Conservation (phyloP, 2,113 vertebrate genomes). For the Cochlearius cochlearius region DNA sequence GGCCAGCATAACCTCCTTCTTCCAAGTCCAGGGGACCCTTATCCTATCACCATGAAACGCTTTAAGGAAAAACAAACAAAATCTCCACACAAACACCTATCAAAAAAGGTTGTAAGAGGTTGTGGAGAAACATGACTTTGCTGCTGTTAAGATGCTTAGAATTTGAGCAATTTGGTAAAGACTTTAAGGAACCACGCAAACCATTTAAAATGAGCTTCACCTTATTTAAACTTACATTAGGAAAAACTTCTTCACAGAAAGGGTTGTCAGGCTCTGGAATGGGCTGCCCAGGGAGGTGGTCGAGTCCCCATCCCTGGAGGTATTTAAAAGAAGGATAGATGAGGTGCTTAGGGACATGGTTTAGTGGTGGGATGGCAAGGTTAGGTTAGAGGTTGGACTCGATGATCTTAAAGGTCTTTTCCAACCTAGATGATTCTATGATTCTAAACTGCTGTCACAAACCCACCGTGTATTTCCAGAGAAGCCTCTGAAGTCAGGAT, state of each 20-base stretch:
- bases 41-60: background rate
- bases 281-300: no score
- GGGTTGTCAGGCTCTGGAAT: no score
- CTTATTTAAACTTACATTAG: no score
- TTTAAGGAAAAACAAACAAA: background rate
- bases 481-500: background rate
- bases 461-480: background rate
- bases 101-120: background rate
- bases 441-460: background rate
- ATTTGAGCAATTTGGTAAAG: background rate
- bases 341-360: no score
- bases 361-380: no score
- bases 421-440: no score
- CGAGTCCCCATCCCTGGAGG: no score
- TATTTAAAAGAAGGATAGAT: no score
- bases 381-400: no score
- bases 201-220: background rate
- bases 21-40: background rate
- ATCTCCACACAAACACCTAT: accelerated
- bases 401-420: no score
- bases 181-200: background rate
- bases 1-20: accelerated
- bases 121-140: background rate
- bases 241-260: no score
- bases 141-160: background rate